Evolutionary conservation across 1,140 invertebrate genomes (phyloP).

Genomic region (Helicoverpa zea): DNA sequence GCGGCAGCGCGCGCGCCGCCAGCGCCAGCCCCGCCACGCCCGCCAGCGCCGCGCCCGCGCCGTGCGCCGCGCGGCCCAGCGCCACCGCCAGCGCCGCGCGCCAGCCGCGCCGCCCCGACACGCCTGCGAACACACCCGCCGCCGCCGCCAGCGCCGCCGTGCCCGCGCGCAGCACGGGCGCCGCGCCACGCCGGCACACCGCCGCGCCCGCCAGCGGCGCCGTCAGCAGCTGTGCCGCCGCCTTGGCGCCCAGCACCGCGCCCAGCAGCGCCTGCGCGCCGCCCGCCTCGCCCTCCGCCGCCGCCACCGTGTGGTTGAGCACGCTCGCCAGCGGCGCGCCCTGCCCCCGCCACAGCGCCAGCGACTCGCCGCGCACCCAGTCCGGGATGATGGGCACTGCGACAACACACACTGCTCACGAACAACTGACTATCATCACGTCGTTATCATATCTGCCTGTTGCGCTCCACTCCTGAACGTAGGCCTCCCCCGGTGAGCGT

Average conservation of each 20-base stretch:
- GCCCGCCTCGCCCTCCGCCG: not conserved
- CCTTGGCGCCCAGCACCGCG: constrained; percentile 72
- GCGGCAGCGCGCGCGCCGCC: constrained; percentile 86
- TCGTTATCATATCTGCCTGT: too few relatives aligned
- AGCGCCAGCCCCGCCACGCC: constrained; percentile 90
- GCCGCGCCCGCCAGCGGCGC: constrained; percentile 69
- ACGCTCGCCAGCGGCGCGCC: constrained; percentile 70
- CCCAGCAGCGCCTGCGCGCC: constrained; percentile 70
- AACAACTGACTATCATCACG: not conserved
- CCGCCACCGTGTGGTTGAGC: constrained; percentile 70
- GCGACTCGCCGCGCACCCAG: constrained; percentile 75
- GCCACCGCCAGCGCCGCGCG: constrained; percentile 80
- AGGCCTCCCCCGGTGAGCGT: too few relatives aligned
- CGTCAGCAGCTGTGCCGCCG: constrained; percentile 65
- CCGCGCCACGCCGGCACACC: constrained; percentile 62
- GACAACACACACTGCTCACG: not conserved
- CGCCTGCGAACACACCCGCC: constrained; percentile 66
- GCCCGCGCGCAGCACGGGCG: constrained; percentile 62
- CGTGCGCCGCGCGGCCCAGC: constrained; percentile 93
- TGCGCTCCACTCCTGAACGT: too few relatives aligned
- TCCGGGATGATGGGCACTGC: constrained; percentile 81
- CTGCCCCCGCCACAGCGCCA: constrained; percentile 72
- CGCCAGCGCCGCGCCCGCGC: constrained; percentile 93
- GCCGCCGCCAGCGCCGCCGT: constrained; percentile 63
- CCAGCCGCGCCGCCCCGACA: constrained; percentile 46